Evolutionary conservation across 2,113 vertebrate genomes (phyloP).

Genomic region (Noturus placidus): DNA sequence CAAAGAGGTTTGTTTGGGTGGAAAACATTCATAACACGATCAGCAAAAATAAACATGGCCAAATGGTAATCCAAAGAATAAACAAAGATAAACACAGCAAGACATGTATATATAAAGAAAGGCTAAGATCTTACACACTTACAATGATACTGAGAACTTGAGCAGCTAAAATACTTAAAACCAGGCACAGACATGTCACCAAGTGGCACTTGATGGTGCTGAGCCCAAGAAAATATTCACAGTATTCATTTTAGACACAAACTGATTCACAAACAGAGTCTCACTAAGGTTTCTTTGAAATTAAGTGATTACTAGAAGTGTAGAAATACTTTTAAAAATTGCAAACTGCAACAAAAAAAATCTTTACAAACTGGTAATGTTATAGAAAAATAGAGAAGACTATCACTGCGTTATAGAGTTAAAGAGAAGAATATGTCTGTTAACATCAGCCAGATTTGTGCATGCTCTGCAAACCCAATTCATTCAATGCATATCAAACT

Average conservation of each 20-base stretch:
- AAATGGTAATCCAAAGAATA: neutral
- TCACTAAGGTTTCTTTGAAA: neutral
- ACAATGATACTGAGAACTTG: neutral
- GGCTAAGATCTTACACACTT: neutral
- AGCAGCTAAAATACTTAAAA: neutral
- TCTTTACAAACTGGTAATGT: neutral
- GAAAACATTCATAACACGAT: neutral
- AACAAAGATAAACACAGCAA: neutral
- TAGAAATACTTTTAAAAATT: neutral
- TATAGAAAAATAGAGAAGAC: neutral
- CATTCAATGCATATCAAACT: neutral
- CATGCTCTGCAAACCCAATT: neutral
- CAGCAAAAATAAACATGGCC: neutral
- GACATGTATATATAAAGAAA: neutral
- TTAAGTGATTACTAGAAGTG: neutral
- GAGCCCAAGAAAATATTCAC: slow-evolving; percentile 1
- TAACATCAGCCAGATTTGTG: neutral
- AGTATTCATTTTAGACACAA: neutral
- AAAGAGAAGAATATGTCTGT: neutral
- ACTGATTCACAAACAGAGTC: neutral
- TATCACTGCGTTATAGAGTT: neutral
- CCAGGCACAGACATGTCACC: slow-evolving; percentile 1
- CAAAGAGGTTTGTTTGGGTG: neutral
- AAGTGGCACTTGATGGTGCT: neutral
- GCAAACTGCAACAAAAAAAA: neutral